These are phyloP conservation scores for Andrena dorsata DNA, from an alignment of 2,888 invertebrate species.

Conservation along the genomic window DNA sequence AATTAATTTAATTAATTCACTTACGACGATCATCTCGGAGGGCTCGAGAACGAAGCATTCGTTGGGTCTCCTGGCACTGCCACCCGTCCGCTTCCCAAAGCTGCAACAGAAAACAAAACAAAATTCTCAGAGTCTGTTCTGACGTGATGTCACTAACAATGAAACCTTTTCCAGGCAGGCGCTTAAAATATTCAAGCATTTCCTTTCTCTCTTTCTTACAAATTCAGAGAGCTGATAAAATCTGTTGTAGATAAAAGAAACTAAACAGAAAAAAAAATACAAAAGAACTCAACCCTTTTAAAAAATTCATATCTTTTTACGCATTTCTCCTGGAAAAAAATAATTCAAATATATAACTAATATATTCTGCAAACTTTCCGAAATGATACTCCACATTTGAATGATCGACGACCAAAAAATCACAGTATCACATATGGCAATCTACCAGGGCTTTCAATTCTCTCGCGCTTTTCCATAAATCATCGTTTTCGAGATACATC, in stretches of 20 bases:
- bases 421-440: not conserved
- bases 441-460: not conserved
- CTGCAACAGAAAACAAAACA: conserved; percentile 87
- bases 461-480: conserved; percentile 1
- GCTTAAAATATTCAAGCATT: not conserved
- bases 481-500: not conserved
- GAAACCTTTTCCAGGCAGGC: no score
- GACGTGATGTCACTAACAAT: no score
- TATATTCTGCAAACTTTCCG: no score
- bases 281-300: no score
- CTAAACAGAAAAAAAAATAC: no score
- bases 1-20: conserved; percentile 81
- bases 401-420: not conserved
- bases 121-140: conserved; percentile 2
- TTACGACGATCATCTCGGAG: conserved; percentile 95
- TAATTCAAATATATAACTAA: no score
- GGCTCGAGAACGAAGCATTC: conserved; percentile 94
- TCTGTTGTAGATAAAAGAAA: no score
- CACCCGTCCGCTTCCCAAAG: conserved; percentile 93
- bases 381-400: not conserved
- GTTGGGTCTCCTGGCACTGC: conserved; percentile 91
- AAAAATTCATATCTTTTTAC: no score
- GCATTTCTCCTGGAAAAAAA: no score
- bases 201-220: not conserved
- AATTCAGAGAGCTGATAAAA: no score